These are phyloP conservation scores for Thunnus albacares DNA, from an alignment of 2,797 vertebrate species.

Conservation along the genomic window DNA sequence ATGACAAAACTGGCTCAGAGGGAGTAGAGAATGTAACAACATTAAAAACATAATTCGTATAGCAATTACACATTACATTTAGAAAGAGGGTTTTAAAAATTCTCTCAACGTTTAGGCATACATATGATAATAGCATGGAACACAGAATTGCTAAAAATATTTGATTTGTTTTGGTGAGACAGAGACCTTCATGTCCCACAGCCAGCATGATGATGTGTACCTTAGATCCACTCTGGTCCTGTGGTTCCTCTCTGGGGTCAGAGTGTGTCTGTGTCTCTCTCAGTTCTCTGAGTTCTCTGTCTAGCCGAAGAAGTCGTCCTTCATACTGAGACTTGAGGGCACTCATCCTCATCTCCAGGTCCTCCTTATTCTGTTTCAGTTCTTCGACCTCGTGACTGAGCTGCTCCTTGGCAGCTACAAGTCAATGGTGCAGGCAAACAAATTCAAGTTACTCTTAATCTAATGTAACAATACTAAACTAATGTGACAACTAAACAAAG, in stretches of 20 bases:
- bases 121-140: background rate
- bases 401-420: constrained; percentile 90
- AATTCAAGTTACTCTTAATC: background rate
- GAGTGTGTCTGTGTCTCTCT: constrained; percentile 91
- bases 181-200: too few species aligned
- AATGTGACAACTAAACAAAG: background rate
- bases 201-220: constrained; percentile 70
- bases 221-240: constrained; percentile 91
- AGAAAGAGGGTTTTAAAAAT: background rate
- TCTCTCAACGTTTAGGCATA: background rate
- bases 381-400: constrained; percentile 93
- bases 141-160: background rate
- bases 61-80: background rate
- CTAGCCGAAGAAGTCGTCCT: constrained; percentile 91
- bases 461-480: background rate
- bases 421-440: background rate
- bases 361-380: constrained; percentile 93
- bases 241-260: constrained; percentile 91
- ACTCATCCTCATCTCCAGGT: constrained; percentile 93
- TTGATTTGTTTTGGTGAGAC: background rate
- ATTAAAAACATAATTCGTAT: background rate
- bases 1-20: background rate
- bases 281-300: constrained; percentile 90
- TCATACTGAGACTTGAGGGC: constrained; percentile 97
- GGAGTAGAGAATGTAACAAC: background rate